These are phyloP conservation scores for Aurelia sp. DNA, from an alignment of 30 jellyfish, hydroid and myxozoan genomes.

Conservation along the genomic window DNA sequence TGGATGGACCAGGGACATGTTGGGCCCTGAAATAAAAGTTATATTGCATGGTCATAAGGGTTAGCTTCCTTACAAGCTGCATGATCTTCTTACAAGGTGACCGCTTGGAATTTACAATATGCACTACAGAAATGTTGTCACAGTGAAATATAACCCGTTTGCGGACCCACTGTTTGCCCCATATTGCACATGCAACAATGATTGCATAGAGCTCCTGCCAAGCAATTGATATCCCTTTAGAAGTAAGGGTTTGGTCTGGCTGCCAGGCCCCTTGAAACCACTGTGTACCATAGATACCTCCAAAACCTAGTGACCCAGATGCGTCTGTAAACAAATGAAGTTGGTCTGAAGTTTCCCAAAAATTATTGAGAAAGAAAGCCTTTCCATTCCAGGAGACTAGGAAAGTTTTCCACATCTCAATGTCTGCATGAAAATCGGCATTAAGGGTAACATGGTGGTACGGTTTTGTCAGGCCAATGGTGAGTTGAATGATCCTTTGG, in stretches of 20 bases:
- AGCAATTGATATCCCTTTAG: constrained; percentile 23
- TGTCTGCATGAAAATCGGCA: constrained; percentile 40
- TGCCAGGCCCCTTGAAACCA: constrained; percentile 12
- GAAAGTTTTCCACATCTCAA: constrained; percentile 62
- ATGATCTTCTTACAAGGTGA: constrained; percentile 5
- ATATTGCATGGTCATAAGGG: constrained; percentile 1
- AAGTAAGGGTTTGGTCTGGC: constrained; percentile 2
- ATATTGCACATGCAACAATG: constrained; percentile 37
- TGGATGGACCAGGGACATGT: constrained; percentile 42
- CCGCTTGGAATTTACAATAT: background rate
- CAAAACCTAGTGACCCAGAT: constrained; percentile 42
- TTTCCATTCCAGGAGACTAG: constrained; percentile 75
- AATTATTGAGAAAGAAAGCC: constrained; percentile 13
- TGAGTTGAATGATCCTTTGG: constrained; percentile 30
- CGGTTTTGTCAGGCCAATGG: constrained; percentile 46
- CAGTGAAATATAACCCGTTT: constrained; percentile 30
- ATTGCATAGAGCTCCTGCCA: constrained; percentile 47
- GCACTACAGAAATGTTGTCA: constrained; percentile 41
- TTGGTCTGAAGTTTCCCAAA: background rate
- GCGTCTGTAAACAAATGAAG: constrained; percentile 13
- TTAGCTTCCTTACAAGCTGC: constrained; percentile 10
- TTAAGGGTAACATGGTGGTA: constrained; percentile 20
- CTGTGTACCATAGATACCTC: background rate
- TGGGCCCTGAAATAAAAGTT: constrained; percentile 13
- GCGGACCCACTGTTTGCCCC: constrained; percentile 43